These are phyloP conservation scores for Marmota flaviventris DNA, from an alignment of 2,113 vertebrate genomes.

Conservation along the genomic window DNA sequence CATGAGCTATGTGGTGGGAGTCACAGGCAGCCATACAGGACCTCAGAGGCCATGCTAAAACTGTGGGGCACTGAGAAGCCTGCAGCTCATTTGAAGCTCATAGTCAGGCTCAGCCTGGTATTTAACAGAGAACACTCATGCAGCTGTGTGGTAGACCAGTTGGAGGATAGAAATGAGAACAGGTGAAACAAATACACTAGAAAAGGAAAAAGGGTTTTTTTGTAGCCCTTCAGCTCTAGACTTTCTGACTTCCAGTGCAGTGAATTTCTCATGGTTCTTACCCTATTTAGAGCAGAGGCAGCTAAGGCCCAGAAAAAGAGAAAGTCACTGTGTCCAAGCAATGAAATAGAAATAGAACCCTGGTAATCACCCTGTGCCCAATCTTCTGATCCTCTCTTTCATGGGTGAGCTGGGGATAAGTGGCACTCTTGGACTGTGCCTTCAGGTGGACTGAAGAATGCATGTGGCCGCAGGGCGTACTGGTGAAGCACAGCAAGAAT, in stretches of 20 bases:
- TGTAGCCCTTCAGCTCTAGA: background rate
- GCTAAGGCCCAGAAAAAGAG: slow-evolving; percentile 13
- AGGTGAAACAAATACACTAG: background rate
- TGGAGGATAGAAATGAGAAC: background rate
- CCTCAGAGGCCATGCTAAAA: background rate
- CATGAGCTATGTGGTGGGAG: background rate
- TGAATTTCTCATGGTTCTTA: background rate
- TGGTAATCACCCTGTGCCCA: background rate
- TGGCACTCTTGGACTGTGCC: background rate
- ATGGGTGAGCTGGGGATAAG: background rate
- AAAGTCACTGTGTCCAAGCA: slow-evolving; percentile 2
- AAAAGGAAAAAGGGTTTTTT: background rate
- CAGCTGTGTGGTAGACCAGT: background rate
- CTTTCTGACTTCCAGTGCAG: background rate
- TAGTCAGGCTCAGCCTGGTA: background rate
- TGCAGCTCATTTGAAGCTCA: background rate
- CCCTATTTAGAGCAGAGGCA: slow-evolving; percentile 20
- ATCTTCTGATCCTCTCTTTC: background rate
- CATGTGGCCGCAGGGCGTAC: slow-evolving; percentile 98
- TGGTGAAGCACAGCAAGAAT: slow-evolving; percentile 99
- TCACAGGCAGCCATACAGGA: background rate
- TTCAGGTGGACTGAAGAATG: slow-evolving; percentile 98
- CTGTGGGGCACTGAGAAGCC: background rate
- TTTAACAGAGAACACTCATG: background rate
- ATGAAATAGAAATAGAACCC: slow-evolving; percentile 20